Conservation (phyloP, 2,797 vertebrate species). For the Amazona ochrocephala region DNA sequence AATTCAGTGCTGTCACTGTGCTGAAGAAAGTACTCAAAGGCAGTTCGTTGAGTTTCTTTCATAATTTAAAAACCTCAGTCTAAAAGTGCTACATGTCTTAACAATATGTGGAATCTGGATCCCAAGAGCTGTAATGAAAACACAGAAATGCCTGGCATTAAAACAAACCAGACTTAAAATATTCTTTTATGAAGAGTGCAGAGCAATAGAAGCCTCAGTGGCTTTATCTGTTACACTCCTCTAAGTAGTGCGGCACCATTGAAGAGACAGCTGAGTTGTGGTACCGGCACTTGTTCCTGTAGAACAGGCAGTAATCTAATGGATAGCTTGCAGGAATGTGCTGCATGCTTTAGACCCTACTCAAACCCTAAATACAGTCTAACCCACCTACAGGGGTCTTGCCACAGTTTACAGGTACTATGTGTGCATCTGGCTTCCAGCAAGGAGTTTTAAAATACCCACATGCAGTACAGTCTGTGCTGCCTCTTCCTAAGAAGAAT, state of each 20-base stretch:
- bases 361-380: background rate
- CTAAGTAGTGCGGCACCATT: background rate
- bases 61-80: background rate
- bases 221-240: background rate
- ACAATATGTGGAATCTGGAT: rapidly evolving
- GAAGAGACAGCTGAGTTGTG: background rate
- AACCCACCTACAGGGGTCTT: background rate
- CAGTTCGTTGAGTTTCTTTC: background rate
- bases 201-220: background rate
- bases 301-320: background rate
- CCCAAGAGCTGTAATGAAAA: background rate
- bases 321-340: background rate
- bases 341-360: background rate
- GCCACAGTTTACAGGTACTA: background rate
- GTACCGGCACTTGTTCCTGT: background rate
- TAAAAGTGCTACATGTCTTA: rapidly evolving
- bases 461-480: background rate
- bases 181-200: background rate
- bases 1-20: background rate
- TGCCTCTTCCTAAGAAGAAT: background rate
- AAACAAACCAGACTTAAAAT: background rate
- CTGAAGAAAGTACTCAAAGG: background rate
- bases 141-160: background rate
- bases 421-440: background rate
- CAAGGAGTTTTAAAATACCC: background rate